These are phyloP conservation scores for Dryobates pubescens DNA, from an alignment of 2,797 vertebrate species.

Conservation along the genomic window DNA sequence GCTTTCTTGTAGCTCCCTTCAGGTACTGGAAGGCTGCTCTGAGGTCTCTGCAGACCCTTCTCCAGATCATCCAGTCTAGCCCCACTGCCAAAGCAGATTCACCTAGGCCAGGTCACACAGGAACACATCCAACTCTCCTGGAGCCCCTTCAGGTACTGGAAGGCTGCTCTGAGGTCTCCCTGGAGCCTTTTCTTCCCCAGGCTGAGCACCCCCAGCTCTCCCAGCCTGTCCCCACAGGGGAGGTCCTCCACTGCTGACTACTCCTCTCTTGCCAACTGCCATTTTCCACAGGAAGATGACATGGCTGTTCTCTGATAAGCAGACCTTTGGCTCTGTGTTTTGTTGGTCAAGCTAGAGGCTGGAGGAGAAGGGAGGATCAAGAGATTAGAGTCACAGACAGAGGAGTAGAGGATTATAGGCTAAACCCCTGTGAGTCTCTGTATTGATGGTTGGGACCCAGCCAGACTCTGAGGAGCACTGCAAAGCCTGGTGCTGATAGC, in stretches of 20 bases:
- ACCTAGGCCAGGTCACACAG: too few relatives aligned
- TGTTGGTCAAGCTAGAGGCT: constrained; percentile 46
- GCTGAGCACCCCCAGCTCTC: too few relatives aligned
- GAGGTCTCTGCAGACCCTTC: too few relatives aligned
- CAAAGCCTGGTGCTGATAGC: constrained; percentile 59
- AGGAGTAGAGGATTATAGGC: constrained; percentile 56
- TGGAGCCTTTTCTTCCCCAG: too few relatives aligned
- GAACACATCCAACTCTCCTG: too few relatives aligned
- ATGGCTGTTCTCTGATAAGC: constrained; percentile 13
- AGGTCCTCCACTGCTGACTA: not conserved
- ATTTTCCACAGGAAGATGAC: constrained; percentile 45
- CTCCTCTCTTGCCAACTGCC: not conserved
- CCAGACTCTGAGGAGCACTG: constrained; percentile 31
- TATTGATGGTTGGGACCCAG: constrained; percentile 63
- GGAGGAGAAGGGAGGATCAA: constrained; percentile 33
- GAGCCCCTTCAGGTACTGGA: too few relatives aligned
- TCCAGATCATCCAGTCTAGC: too few relatives aligned
- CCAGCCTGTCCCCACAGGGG: too few relatives aligned
- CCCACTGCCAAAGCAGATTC: too few relatives aligned
- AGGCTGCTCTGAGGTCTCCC: too few relatives aligned
- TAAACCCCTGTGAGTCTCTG: constrained; percentile 54
- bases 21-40: too few relatives aligned
- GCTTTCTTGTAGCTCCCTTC: too few relatives aligned
- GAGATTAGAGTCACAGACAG: constrained; percentile 66
- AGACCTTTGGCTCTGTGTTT: not conserved